A percentile compares a stretch with the other conserved stretches of the same genome.
phyloP scores from a whole-genome alignment of 2,888 invertebrate genomes.

The Stictocephala bisonia region DNA sequence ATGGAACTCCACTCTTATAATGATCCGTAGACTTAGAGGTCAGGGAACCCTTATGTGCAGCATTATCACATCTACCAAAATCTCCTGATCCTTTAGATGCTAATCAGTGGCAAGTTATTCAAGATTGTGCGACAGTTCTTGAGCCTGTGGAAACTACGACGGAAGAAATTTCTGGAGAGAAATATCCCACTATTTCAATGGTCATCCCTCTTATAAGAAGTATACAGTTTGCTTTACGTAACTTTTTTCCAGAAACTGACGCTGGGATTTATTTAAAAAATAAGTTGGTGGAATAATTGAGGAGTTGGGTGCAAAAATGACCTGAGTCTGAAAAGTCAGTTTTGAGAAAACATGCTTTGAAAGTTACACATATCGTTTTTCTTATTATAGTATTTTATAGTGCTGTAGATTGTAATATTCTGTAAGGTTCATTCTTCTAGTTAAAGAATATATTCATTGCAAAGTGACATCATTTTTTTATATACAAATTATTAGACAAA shows the following conservation, averaged over 20 bases:
- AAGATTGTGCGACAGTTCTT: constrained; percentile 9
- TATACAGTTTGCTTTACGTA: not conserved
- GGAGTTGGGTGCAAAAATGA: no score
- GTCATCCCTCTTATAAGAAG: not conserved
- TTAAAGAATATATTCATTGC: no score
- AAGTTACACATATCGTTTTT: no score
- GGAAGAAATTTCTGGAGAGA: constrained; percentile 20
- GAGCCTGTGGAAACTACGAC: constrained; percentile 23
- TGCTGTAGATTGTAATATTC: no score
- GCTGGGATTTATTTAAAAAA: not conserved
- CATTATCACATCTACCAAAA: constrained; percentile 16
- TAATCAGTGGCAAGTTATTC: not conserved
- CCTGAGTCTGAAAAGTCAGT: no score
- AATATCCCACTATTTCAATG: constrained; percentile 20
- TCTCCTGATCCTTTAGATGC: constrained; percentile 5
- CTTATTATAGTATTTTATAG: no score
- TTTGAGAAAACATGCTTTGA: no score
- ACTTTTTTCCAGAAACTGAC: no score
- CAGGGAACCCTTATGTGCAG: constrained; percentile 2
- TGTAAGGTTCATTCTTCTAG: no score
- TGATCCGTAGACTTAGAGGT: constrained; percentile 6
- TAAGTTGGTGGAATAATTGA: constrained; percentile 1
- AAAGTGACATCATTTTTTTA: no score
- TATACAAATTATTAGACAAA: no score
- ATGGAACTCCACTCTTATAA: constrained; percentile 9